Base-by-base conservation (phyloP, 1,140 invertebrate genomes). In the Drepana arcuata region DNA sequence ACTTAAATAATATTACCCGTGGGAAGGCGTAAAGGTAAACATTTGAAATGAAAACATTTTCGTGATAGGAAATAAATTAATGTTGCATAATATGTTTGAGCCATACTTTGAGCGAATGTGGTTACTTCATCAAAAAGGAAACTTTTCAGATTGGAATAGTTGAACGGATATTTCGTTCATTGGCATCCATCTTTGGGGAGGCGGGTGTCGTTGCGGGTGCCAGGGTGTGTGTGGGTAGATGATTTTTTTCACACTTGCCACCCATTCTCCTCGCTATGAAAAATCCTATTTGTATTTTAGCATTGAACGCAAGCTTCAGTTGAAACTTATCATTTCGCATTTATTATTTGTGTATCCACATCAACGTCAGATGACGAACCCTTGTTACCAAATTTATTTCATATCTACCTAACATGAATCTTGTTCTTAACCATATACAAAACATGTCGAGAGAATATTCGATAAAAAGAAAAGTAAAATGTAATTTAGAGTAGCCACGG, bases 81-180 rank as follows among this genome's bases (percentile, higher is more conserved):
- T 29, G 32, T 32, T 30, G 36, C 36, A 38, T 30, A 30, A 21
- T 23, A n/a, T 12, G 7, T n/a, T n/a, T n/a, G n/a, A n/a, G n/a
- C n/a, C n/a, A n/a, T n/a, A n/a, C n/a, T n/a, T n/a, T n/a, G n/a
- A 49, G 48, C 48, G 31, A 47, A 38, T 51, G 43, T 35, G 54
- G 57, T 67, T 62, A 64, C 47, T 62, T 60, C 38, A 60, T 44
- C 58, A 56, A 59, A n/a, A 64, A 68, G 53, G 65, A 60, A 75
- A 74, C 62, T 79, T 79, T 67, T 48, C 36, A 64, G 74, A 74
- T 74, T 75, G 71, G 66, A 75, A 79, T 79, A 79, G 71, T 79
- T 75, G 46, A 26, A 39, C 32, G 61, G 50, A 68, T 74, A 70
- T 77, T 75, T 74, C 55, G 42, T 48, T 49, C 54, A 42, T 44